Evolutionary conservation across 30 jellyfish, hydroid and myxozoan genomes (phyloP), one percentile per base, ranked within the genome.

Genomic region (Aurelia aurita): DNA sequence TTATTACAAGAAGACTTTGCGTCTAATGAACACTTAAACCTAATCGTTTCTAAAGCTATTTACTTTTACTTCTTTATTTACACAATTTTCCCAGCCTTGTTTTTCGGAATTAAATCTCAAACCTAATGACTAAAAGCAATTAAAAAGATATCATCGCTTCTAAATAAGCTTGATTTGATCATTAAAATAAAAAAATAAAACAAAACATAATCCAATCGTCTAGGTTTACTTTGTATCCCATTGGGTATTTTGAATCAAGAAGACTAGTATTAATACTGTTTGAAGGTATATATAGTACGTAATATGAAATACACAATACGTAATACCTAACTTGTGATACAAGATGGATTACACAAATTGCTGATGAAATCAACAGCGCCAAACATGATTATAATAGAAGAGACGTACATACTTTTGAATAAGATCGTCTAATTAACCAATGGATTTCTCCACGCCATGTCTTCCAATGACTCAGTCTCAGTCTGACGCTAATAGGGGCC

Each of bases 321-420:
- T 22, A 16, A n/a, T 58, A 57, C 58, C 58, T 32, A 73, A 73
- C 86, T 32, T 59, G 60, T 74, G 61, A 57, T 28, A 72, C 72
- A 11, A 58, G 15, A 64, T 21, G 86, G 55, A 31, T 54, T 54
- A 29, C 46, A 58, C 23, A 45, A 74, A 55, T 74, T 57, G 75
- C 35, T 74, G 63, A 74, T 74, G 72, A 59, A 74, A 74, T 74
- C 55, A 74, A 74, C 63, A 74, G 86, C 86, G 86, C 58, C 86
- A 74, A 74, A 74, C 86, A 57, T 54, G 86, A 74, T 74, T 35
- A 74, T 54, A 26, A 49, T 12, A 23, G 58, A 60, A 74, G 76
- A 74, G 51, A 39, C 51, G 16, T 39, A 39, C 51, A 39, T 39
- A 39, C 51, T 39, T 39, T 39, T 39, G 13, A 39, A 39, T 39